Evolutionary conservation across 2,113 vertebrate species (phyloP), one percentile per base, ranked within the genome.

Genomic region (Triplophysa dalaica): DNA sequence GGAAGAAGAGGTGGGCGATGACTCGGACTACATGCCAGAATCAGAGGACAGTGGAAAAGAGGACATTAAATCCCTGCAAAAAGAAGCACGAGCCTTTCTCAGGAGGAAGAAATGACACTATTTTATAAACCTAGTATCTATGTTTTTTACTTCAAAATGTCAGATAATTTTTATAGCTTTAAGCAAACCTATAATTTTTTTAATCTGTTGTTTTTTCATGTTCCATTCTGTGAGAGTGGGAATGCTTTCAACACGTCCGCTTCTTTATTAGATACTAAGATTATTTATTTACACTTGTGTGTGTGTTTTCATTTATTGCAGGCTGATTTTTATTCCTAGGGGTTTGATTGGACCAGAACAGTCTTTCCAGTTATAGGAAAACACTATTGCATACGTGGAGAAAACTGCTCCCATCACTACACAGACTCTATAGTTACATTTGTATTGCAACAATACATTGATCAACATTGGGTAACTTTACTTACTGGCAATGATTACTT

Each of bases 1-100:
- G 8, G 89, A 89, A 63, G 90, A 90, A 6, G 89, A 87, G 41
- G 43, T 1, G 0, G 89, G 68, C 8, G 83, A 88, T 0, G 92
- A 91, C 81, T 91, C 89, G 0, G 93, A 94, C 67, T 94, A 92
- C 16, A 64, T 76, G 14, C 92, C 93, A 0, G 88, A 78, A 52
- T 89, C 86, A 0, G 92, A 86, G 0, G 88, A 89, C 83, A 85
- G 87, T 41, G 83, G 69, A 0, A 81, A 79, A 62, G 91, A 91
- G 70, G 89, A 90, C 38, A 0, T 91, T 9, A 67, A 70, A 9
- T 19, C 13, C 1, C 88, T 89, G 43, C 85, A 87, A 84, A 88
- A 19, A 24, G 90, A 92, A 1, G 91, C 90, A 0, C 73, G 80
- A 80, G 70, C 60, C 10, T 90, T 92, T 33, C 26, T 87, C 62